phyloP scores from a whole-genome alignment of 2,888 invertebrate species.

The Hartigia nigra region DNA sequence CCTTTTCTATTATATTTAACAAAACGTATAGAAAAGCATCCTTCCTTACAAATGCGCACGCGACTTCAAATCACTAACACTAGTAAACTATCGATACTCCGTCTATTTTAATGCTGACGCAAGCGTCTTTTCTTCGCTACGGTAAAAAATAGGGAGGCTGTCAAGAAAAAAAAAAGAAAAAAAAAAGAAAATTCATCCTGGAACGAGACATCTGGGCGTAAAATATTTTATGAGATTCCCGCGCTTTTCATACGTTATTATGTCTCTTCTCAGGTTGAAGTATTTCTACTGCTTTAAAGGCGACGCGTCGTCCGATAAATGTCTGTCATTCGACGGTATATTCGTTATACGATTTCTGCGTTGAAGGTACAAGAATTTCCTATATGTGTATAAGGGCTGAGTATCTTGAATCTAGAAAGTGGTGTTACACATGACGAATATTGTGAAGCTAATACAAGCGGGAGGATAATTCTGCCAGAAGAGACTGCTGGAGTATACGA shows the following conservation, averaged over 20 bases:
- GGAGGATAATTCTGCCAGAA: not conserved
- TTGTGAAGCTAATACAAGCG: not conserved
- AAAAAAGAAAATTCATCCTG: not conserved
- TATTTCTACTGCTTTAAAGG: not conserved
- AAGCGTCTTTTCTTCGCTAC: not conserved
- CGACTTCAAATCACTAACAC: not conserved
- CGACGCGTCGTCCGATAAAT: not conserved
- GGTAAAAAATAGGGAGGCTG: not conserved
- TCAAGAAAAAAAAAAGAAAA: not conserved
- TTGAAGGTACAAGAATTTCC: not conserved
- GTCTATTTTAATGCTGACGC: not conserved
- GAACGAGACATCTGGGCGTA: not conserved
- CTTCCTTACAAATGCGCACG: not conserved
- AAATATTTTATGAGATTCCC: not conserved
- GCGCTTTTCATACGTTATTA: not conserved
- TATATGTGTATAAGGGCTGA: not conserved
- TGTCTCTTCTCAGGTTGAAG: not conserved
- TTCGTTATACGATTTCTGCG: not conserved
- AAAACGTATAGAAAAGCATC: not conserved
- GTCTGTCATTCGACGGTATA: not conserved
- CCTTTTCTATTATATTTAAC: not conserved
- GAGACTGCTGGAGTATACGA: not conserved
- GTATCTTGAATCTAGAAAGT: not conserved
- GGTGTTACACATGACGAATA: not conserved
- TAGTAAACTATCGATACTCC: not conserved